phyloP scores from a whole-genome alignment of 2,888 invertebrate species.

The Liposcelis brunnea region DNA sequence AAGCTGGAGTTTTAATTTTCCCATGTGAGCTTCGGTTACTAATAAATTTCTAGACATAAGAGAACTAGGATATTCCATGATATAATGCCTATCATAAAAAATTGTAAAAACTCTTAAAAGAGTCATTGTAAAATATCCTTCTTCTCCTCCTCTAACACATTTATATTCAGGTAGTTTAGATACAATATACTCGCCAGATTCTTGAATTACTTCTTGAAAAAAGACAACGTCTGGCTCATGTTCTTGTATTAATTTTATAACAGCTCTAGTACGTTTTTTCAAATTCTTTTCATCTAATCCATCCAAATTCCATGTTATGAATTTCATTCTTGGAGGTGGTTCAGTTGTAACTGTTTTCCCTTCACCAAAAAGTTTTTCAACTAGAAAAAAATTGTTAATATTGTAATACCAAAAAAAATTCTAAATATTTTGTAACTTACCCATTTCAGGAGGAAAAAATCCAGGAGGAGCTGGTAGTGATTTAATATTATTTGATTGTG shows the following conservation, averaged over 20 bases:
- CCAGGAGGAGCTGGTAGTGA: no score
- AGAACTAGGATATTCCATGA: slow-evolving; percentile 29
- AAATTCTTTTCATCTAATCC: slow-evolving; percentile 33
- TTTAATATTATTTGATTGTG: no score
- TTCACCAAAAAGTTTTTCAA: slow-evolving; percentile 4
- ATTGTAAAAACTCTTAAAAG: slow-evolving; percentile 26
- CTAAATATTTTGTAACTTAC: not conserved
- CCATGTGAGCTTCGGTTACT: slow-evolving; percentile 27
- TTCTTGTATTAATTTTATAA: slow-evolving; percentile 29
- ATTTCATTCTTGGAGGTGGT: slow-evolving; percentile 25
- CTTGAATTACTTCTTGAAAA: slow-evolving; percentile 36
- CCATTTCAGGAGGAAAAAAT: no score
- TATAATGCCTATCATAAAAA: slow-evolving; percentile 24
- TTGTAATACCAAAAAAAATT: not conserved
- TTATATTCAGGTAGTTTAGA: slow-evolving; percentile 26
- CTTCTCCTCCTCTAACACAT: slow-evolving; percentile 23
- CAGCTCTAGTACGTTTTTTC: slow-evolving; percentile 30
- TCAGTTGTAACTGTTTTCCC: slow-evolving; percentile 1
- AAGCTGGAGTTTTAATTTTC: slow-evolving; percentile 25
- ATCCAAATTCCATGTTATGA: slow-evolving; percentile 41
- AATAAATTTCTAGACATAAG: slow-evolving; percentile 34
- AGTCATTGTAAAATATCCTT: slow-evolving; percentile 29
- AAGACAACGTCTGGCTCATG: slow-evolving; percentile 35
- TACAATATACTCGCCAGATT: slow-evolving; percentile 26
- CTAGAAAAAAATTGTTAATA: not conserved